Conservation (phyloP, 64 coral and sea anemone species). For the Acropora yongei region DNA sequence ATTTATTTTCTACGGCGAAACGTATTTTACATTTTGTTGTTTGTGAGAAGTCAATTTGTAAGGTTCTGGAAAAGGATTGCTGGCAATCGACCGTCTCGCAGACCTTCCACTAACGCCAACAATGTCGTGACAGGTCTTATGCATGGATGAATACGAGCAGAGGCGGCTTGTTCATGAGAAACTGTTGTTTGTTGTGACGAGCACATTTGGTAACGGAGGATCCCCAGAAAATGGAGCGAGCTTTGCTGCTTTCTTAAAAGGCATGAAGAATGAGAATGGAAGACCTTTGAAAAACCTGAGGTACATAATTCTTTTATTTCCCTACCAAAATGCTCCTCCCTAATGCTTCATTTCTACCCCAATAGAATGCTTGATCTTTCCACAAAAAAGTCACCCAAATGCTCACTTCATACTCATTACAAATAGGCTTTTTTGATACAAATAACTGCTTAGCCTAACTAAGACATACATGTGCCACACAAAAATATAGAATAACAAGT, state of each 20-base stretch:
- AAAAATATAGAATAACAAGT: too few species aligned
- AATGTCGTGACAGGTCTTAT: constrained; percentile 5
- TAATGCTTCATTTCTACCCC: too few species aligned
- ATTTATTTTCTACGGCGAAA: too few species aligned
- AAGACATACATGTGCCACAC: too few species aligned
- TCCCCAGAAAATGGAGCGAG: constrained; percentile 29
- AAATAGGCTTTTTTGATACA: too few species aligned
- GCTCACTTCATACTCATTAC: too few species aligned
- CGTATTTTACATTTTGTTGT: too few species aligned
- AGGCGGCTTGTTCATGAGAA: constrained; percentile 33
- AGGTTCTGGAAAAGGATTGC: too few species aligned
- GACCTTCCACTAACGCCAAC: background rate
- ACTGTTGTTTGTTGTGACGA: constrained; percentile 59
- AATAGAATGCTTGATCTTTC: too few species aligned
- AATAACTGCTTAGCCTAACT: too few species aligned
- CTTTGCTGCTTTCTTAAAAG: background rate
- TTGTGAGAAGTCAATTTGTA: too few species aligned
- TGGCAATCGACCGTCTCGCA: background rate
- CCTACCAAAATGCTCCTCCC: background rate
- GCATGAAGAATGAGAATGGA: background rate
- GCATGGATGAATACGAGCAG: constrained; percentile 61
- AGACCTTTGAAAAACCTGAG: constrained; percentile 26
- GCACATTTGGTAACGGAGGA: constrained; percentile 71
- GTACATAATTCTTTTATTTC: background rate
- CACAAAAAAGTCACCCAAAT: too few species aligned